Evolutionary conservation across 1,140 invertebrate species (phyloP), one percentile per base, ranked within the genome.

Genomic region (Lineus longissimus): DNA sequence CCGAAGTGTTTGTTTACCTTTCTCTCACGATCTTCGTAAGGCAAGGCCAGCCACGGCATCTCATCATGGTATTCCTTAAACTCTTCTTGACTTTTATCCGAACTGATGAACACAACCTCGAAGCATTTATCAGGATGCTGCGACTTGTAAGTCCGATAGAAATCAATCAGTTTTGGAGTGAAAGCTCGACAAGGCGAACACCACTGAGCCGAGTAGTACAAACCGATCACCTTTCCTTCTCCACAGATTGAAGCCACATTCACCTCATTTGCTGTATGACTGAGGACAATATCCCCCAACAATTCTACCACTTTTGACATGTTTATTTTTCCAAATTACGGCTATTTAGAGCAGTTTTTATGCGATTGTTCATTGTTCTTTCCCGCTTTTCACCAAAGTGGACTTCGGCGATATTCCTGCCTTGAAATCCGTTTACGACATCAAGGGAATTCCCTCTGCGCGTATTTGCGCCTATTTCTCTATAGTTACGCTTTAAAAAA

Each of bases 31-130:
- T 89, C 87, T 41, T 84, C 82, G 75, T 86, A 88, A 0, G 87
- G 87, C 36, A 89, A 82, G n/a, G 88, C 87, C 61, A 87, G 84
- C 88, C 88, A 90, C 0, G 88, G 87, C 64, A 88, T 83, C 19
- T 86, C 86, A 17, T 84, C 79, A 66, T 88, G 79, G 71, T 86
- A 86, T 41, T 83, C 81, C 2, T 83, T 76, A 68, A 88, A 89
- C 19, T 86, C 86, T 1, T 58, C 64, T 61, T 86, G 84, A 63
- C 88, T 86, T 59, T 85, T 83, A 70, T 89, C 87, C 59, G 86
- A 83, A 11, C 85, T 86, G 27, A 88, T 86, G 61, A 87, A 86
- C 29, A 87, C 85, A 69, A 87, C 87, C 87, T 62, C 88, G 75
- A 59, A 88, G 84, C 70, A 88, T 36, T 65, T 51, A 29, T 63